Conservation (phyloP, 2,888 invertebrate species). For the Helicoverpa assulta region DNA sequence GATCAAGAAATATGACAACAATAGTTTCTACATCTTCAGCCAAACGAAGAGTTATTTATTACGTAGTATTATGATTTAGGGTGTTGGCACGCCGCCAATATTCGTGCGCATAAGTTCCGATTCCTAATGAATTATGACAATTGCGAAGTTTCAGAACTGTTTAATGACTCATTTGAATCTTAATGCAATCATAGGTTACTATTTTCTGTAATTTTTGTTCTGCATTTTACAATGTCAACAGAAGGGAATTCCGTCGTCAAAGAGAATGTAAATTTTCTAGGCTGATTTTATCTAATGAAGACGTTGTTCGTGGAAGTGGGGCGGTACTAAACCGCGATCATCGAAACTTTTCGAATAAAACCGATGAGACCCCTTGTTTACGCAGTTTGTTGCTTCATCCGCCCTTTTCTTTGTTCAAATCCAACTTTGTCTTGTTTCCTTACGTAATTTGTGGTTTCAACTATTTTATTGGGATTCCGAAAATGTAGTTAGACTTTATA, state of each 20-base stretch:
- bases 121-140: slow-evolving; percentile 51
- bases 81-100: slow-evolving; percentile 48
- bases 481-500: slow-evolving; percentile 50
- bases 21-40: slow-evolving; percentile 56
- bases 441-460: slow-evolving; percentile 71
- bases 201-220: slow-evolving; percentile 15
- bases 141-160: slow-evolving; percentile 30
- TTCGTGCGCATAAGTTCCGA: slow-evolving; percentile 40
- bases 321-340: slow-evolving; percentile 77
- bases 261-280: slow-evolving; percentile 59
- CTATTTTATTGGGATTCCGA: slow-evolving; percentile 59
- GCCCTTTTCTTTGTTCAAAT: slow-evolving; percentile 78
- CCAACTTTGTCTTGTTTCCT: slow-evolving; percentile 76
- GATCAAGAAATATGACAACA: slow-evolving; percentile 57
- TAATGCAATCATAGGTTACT: slow-evolving; percentile 25
- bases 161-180: slow-evolving; percentile 26
- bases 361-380: slow-evolving; percentile 83
- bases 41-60: slow-evolving; percentile 57
- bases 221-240: slow-evolving; percentile 11
- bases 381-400: slow-evolving; percentile 78
- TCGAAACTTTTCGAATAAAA: slow-evolving; percentile 87
- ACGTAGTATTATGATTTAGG: slow-evolving; percentile 54
- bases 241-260: slow-evolving; percentile 37
- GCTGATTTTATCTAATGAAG: slow-evolving; percentile 65
- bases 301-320: slow-evolving; percentile 66